Percentiles rank a stretch among this genome's conserved stretches.
Evolutionary conservation across 2,113 vertebrate species (phyloP).

Genomic region (Cromileptes altivelis): DNA sequence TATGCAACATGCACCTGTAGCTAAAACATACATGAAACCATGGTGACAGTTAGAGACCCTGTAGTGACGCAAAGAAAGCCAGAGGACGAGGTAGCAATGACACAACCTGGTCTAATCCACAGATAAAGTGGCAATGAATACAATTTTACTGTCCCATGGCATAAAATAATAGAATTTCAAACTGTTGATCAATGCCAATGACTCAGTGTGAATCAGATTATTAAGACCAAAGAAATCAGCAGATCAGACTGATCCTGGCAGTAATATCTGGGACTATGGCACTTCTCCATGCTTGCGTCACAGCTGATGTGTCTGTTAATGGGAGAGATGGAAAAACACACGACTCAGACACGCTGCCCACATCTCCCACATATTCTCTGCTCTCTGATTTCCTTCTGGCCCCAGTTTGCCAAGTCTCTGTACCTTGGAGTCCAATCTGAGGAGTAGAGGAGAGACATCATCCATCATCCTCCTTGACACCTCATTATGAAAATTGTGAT

Average conservation of each 20-base stretch:
- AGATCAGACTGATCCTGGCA: constrained; percentile 16
- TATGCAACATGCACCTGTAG: neutral
- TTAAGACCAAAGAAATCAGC: constrained; percentile 1
- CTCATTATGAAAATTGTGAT: constrained; percentile 49
- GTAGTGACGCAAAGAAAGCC: constrained; percentile 5
- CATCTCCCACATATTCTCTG: constrained; percentile 42
- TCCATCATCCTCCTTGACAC: constrained; percentile 49
- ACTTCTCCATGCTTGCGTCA: constrained; percentile 28
- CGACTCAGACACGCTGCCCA: constrained; percentile 38
- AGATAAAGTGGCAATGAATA: constrained; percentile 9
- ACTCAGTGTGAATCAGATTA: constrained; percentile 26
- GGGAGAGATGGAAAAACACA: constrained; percentile 26
- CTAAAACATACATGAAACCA: neutral
- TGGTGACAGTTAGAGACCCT: neutral
- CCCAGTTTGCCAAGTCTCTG: constrained; percentile 15
- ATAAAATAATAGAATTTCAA: neutral
- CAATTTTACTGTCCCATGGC: constrained; percentile 3
- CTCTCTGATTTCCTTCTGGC: constrained; percentile 29
- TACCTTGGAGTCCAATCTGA: constrained; percentile 31
- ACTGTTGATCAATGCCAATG: constrained; percentile 3
- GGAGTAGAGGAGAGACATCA: constrained; percentile 38
- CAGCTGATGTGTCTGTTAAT: constrained; percentile 26
- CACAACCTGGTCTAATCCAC: neutral
- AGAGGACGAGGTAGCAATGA: neutral
- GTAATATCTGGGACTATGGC: constrained; percentile 18